These are phyloP conservation scores for Acanthoscelides obtectus DNA, from an alignment of 2,888 invertebrate genomes.

Conservation along the genomic window DNA sequence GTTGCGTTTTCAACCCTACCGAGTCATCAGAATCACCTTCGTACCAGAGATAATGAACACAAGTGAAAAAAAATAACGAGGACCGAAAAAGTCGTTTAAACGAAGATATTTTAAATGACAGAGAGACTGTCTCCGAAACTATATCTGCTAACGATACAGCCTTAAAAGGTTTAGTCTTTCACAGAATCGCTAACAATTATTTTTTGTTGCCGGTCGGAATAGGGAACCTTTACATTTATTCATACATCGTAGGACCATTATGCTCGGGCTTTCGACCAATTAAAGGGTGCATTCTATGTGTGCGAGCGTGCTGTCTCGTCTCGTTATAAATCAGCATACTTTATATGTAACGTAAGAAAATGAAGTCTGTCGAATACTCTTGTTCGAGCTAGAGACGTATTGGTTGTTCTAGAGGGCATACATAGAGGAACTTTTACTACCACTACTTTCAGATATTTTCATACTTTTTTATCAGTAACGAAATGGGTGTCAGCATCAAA, in stretches of 20 bases:
- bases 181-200: conserved; percentile 15
- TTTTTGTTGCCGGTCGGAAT: conserved; percentile 13
- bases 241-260: conserved; percentile 6
- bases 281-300: conserved; percentile 3
- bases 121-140: conserved; percentile 21
- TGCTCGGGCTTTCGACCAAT: conserved; percentile 9
- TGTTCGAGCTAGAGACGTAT: too few species aligned
- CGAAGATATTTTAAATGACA: conserved; percentile 19
- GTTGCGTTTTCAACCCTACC: not conserved
- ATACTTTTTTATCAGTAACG: too few species aligned
- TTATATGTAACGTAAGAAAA: not conserved
- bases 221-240: conserved; percentile 16
- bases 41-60: conserved; percentile 19
- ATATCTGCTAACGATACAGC: conserved; percentile 26
- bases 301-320: not conserved
- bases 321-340: not conserved
- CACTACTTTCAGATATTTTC: too few species aligned
- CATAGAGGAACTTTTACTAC: too few species aligned
- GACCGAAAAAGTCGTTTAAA: conserved; percentile 19
- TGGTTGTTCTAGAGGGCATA: too few species aligned
- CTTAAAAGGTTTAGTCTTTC: conserved; percentile 23
- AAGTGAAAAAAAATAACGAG: conserved; percentile 19
- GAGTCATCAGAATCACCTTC: conserved; percentile 1
- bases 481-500: too few species aligned
- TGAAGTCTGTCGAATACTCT: too few species aligned